phyloP scores from a whole-genome alignment of 2,797 vertebrate genomes.

The Dendrocincla fuliginosa region DNA sequence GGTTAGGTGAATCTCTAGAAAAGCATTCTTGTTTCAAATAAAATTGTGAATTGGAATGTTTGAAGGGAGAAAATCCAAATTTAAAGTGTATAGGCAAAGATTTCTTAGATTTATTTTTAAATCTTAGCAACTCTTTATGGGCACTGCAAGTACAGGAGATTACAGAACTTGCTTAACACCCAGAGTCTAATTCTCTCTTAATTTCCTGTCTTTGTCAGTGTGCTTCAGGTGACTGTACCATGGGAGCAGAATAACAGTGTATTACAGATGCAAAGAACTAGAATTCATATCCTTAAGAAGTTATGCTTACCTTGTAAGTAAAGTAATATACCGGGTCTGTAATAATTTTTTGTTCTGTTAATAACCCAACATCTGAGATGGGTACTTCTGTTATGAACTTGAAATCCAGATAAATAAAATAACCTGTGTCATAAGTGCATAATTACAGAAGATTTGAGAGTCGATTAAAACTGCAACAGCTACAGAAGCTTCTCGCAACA shows the following conservation, averaged over 20 bases:
- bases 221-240: neutral
- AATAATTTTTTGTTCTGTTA: neutral
- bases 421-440: neutral
- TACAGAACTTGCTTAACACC: neutral
- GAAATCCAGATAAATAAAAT: constrained; percentile 49
- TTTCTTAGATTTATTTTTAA: neutral
- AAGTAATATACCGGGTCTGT: neutral
- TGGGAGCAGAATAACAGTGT: neutral
- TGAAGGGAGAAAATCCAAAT: neutral
- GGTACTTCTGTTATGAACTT: neutral
- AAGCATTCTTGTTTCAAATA: neutral
- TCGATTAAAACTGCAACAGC: constrained; percentile 8
- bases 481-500: neutral
- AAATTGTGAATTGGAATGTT: neutral
- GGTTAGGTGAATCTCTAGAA: neutral
- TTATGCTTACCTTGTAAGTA: neutral
- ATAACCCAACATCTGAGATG: neutral
- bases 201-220: neutral
- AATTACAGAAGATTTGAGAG: constrained; percentile 38
- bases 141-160: neutral
- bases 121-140: neutral
- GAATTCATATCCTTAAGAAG: neutral
- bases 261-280: neutral
- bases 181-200: neutral
- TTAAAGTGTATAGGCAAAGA: neutral